Conservation (phyloP, 2,797 vertebrate species). For the Halcyon badia region DNA sequence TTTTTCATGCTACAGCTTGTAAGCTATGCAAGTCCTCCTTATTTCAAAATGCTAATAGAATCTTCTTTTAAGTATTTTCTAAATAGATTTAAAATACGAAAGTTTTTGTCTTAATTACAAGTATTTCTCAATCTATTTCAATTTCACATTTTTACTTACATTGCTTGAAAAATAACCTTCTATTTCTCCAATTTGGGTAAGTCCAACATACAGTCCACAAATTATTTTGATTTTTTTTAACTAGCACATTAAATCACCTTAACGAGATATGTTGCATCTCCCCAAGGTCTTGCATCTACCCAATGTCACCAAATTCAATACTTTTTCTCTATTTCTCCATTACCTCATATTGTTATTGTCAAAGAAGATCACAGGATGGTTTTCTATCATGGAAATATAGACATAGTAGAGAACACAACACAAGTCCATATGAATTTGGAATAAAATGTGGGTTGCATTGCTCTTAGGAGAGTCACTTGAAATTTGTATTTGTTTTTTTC, state of each 20-base stretch:
- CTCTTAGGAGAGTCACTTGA: neutral
- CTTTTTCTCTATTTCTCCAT: conserved; percentile 9
- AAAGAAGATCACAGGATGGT: neutral
- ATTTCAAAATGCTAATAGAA: neutral
- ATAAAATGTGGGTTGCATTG: neutral
- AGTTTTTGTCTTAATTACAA: neutral
- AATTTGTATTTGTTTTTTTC: neutral
- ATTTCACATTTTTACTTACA: conserved; percentile 11
- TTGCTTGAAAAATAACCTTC: conserved; percentile 23
- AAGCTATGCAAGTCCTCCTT: neutral
- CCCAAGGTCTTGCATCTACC: conserved; percentile 29
- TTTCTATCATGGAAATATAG: neutral
- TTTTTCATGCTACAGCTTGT: neutral
- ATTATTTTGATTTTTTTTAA: conserved; percentile 69
- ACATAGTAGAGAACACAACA: neutral
- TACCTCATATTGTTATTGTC: conserved; percentile 35
- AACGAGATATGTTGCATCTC: conserved; percentile 52
- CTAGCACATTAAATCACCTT: conserved; percentile 59
- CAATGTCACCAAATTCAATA: conserved; percentile 50
- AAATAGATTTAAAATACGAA: neutral
- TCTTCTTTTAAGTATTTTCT: neutral
- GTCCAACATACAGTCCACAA: conserved; percentile 36
- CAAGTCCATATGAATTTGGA: neutral
- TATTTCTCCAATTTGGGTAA: conserved; percentile 14
- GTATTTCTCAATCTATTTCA: neutral